These are phyloP conservation scores for Hylaea fasciaria DNA, from an alignment of 2,888 invertebrate species.

Conservation along the genomic window DNA sequence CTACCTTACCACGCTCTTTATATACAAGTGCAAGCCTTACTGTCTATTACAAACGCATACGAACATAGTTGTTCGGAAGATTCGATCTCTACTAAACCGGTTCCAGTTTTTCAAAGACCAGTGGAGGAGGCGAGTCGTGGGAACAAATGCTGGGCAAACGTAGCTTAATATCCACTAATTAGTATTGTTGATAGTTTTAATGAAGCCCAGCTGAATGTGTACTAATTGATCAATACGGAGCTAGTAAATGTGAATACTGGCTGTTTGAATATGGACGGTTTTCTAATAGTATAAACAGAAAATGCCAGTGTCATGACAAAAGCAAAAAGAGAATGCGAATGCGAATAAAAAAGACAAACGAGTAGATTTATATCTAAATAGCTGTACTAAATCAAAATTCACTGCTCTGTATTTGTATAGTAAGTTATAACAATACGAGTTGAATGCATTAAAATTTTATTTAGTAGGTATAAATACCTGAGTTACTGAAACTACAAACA, in stretches of 20 bases:
- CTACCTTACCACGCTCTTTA: conserved; percentile 18
- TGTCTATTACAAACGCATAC: conserved; percentile 55
- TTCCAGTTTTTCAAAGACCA: conserved; percentile 69
- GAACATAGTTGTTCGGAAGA: conserved; percentile 48
- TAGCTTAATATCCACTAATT: conserved; percentile 57
- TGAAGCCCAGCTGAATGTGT: conserved; percentile 23
- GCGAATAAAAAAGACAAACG: not conserved
- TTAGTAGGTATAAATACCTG: not conserved
- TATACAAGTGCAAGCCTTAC: conserved; percentile 2
- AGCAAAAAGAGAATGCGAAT: not conserved
- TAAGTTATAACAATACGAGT: conserved; percentile 1
- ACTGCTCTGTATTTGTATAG: conserved; percentile 7
- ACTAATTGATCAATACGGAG: conserved; percentile 3
- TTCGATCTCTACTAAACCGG: conserved; percentile 68
- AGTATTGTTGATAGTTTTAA: conserved; percentile 52
- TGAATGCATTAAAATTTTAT: not conserved
- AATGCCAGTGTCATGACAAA: not conserved
- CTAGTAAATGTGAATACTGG: too few species aligned
- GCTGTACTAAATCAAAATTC: conserved; percentile 13
- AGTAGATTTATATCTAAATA: not conserved
- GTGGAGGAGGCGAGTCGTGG: conserved; percentile 58
- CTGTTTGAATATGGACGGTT: too few species aligned
- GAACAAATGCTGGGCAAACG: conserved; percentile 58
- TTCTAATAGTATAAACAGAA: too few species aligned
- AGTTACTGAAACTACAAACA: conserved; percentile 2